A percentile compares a stretch with the other conserved stretches of the same genome.
Conservation (phyloP, 2,797 vertebrate species). For the Pangasius mekongensis region DNA sequence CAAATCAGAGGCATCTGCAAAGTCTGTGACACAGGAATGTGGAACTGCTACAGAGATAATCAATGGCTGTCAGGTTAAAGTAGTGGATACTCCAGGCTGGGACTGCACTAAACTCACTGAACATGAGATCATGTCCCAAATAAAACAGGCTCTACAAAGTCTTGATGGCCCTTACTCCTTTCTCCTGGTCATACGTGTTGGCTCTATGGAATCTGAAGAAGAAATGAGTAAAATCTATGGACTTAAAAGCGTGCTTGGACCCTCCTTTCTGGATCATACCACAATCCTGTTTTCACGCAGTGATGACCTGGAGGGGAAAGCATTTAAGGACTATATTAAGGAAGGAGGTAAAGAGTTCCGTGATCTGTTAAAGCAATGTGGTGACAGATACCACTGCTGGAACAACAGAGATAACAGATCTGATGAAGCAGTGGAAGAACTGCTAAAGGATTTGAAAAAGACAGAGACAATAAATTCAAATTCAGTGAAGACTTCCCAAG, state of each 20-base stretch:
- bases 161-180: constrained; percentile 27
- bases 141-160: neutral
- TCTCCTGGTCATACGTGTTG: constrained; percentile 36
- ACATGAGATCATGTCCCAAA: neutral
- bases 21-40: constrained; percentile 29
- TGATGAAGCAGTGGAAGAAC: constrained; percentile 22
- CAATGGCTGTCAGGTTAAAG: constrained; percentile 19
- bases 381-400: constrained; percentile 22
- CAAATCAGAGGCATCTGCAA: constrained; percentile 18
- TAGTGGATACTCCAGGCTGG: constrained; percentile 47
- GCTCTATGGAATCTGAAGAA: constrained; percentile 17
- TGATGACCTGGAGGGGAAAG: constrained; percentile 37
- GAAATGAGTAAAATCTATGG: neutral
- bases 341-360: constrained; percentile 17
- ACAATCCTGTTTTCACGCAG: constrained; percentile 40
- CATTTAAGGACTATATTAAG: neutral
- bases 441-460: constrained; percentile 34
- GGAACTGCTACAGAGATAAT: neutral
- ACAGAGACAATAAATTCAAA: neutral
- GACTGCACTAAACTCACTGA: constrained; percentile 45
- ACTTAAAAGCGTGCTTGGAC: neutral
- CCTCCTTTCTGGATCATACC: constrained; percentile 23
- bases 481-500: neutral
- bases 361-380: constrained; percentile 6
- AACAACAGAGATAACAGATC: constrained; percentile 24